Evolutionary conservation across 2,888 invertebrate genomes (phyloP).

Genomic region (Stratiomys singularior): DNA sequence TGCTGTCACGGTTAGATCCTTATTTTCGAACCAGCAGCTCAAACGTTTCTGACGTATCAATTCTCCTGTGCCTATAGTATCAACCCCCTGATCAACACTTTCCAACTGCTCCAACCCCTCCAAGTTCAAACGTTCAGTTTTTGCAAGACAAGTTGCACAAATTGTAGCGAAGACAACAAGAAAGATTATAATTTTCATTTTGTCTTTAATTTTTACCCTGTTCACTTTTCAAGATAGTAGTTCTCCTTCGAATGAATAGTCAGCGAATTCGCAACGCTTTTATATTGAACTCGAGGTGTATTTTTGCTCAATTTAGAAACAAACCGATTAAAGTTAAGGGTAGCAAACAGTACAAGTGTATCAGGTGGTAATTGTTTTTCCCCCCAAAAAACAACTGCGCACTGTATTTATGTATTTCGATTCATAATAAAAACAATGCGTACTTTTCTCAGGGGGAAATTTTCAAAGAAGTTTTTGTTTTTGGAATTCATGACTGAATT

Average conservation of each 20-base stretch:
- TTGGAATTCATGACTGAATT: no score
- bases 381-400: no score
- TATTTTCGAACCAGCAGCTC: slow-evolving; percentile 19
- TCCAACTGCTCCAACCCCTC: background rate
- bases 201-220: background rate
- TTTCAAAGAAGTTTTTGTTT: no score
- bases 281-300: no score
- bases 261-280: no score
- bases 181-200: background rate
- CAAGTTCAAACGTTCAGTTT: background rate
- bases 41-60: slow-evolving; percentile 20
- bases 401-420: no score
- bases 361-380: no score
- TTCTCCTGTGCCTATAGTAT: background rate
- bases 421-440: no score
- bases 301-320: no score
- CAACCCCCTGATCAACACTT: background rate
- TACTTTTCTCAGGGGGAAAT: no score
- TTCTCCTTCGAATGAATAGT: background rate
- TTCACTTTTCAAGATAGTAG: background rate
- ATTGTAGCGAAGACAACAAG: background rate
- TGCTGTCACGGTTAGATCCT: background rate
- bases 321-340: no score
- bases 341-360: no score
- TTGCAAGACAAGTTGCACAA: background rate